Evolutionary conservation across 1,140 invertebrate species (phyloP).

Genomic region (Solenopsis fugax): DNA sequence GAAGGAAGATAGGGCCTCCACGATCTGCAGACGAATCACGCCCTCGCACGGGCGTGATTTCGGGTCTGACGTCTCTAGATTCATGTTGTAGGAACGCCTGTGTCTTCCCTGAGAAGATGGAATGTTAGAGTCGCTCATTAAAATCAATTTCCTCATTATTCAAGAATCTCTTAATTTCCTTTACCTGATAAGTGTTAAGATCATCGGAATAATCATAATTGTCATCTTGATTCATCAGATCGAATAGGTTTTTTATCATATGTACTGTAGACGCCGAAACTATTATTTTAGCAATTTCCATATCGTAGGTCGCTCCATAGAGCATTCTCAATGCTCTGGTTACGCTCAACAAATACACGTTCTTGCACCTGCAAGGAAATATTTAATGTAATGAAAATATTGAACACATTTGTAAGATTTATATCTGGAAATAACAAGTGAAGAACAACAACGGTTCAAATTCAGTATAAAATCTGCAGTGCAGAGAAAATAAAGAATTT

Average conservation of each 20-base stretch:
- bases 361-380: conserved; percentile 40
- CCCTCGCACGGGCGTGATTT: neutral
- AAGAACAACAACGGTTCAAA: neutral
- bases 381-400: neutral
- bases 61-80: neutral
- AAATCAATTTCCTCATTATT: neutral
- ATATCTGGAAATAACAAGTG: neutral
- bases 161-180: neutral
- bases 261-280: conserved; percentile 60
- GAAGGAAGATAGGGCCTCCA: conserved; percentile 70
- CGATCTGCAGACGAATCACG: conserved; percentile 56
- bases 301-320: conserved; percentile 70
- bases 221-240: conserved; percentile 65
- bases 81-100: neutral
- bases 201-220: conserved; percentile 35
- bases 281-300: conserved; percentile 72
- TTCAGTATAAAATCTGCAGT: neutral
- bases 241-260: conserved; percentile 74
- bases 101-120: neutral
- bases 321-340: conserved; percentile 74
- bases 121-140: neutral
- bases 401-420: conserved; percentile 20
- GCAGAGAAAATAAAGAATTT: neutral
- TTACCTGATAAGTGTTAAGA: conserved; percentile 31
- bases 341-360: conserved; percentile 65